Conservation (phyloP, 2,113 vertebrate genomes). For the Rhea pennata region DNA sequence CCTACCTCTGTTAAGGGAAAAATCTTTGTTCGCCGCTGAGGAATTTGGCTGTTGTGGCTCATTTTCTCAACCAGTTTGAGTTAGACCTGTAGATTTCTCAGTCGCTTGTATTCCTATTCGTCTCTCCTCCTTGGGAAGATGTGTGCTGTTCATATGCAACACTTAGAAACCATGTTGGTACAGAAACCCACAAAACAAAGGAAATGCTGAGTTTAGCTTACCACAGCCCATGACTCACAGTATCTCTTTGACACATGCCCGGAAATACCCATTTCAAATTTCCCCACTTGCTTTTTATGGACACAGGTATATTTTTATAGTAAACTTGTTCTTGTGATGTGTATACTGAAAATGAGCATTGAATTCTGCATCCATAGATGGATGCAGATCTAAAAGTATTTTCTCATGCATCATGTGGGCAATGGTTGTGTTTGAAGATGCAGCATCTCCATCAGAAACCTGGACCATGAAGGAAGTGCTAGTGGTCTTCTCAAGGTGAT, state of each 20-base stretch:
- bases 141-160: not conserved
- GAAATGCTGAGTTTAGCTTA: conserved; percentile 17
- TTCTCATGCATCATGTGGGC: not conserved
- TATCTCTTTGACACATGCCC: not conserved
- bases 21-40: not conserved
- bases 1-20: not conserved
- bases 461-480: not conserved
- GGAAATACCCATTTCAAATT: conserved; percentile 41
- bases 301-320: not conserved
- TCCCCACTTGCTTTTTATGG: not conserved
- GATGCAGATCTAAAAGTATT: not conserved
- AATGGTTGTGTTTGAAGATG: fast-evolving
- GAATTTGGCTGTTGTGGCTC: not conserved
- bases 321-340: not conserved
- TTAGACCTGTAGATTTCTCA: not conserved
- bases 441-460: not conserved
- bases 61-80: not conserved
- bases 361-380: not conserved
- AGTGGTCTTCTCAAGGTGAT: not conserved
- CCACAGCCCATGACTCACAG: not conserved
- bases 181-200: conserved; percentile 10
- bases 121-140: not conserved
- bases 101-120: not conserved
- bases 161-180: not conserved
- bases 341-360: not conserved